phyloP scores from a whole-genome alignment of 1,140 invertebrate genomes.

The Mya arenaria region DNA sequence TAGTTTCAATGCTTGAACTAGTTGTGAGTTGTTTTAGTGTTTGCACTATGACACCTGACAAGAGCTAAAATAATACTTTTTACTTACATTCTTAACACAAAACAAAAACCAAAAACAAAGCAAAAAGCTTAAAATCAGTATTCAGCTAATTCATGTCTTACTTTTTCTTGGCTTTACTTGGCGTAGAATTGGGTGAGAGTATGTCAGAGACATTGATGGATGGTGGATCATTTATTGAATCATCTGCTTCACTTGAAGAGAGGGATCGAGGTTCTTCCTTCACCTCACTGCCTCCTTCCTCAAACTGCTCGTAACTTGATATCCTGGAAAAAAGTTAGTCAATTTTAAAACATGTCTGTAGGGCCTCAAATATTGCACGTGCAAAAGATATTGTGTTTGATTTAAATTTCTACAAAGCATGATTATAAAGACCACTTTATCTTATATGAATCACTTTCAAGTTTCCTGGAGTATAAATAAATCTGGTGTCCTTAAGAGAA shows the following conservation, averaged over 20 bases:
- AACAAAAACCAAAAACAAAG: no score
- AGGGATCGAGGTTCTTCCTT: slow-evolving; percentile 52
- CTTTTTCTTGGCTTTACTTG: slow-evolving; percentile 75
- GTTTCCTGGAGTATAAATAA: no score
- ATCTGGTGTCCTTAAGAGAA: no score
- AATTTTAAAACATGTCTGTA: not conserved
- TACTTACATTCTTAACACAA: no score
- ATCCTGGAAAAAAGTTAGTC: slow-evolving; percentile 46
- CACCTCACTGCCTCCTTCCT: slow-evolving; percentile 58
- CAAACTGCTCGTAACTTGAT: slow-evolving; percentile 59
- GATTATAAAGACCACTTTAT: no score
- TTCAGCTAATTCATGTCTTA: slow-evolving; percentile 50
- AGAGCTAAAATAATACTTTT: no score
- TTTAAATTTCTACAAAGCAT: no score
- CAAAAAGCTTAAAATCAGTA: no score
- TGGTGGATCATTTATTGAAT: slow-evolving; percentile 64
- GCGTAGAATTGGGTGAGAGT: slow-evolving; percentile 70
- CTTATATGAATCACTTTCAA: no score
- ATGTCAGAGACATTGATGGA: slow-evolving; percentile 68
- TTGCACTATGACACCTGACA: no score
- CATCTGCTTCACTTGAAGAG: slow-evolving; percentile 61
- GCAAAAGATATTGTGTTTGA: not conserved
- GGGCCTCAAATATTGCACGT: not conserved
- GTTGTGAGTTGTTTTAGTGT: no score
- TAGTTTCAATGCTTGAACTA: no score